Evolutionary conservation across 2,797 vertebrate species (phyloP).

Genomic region (Tadarida brasiliensis): DNA sequence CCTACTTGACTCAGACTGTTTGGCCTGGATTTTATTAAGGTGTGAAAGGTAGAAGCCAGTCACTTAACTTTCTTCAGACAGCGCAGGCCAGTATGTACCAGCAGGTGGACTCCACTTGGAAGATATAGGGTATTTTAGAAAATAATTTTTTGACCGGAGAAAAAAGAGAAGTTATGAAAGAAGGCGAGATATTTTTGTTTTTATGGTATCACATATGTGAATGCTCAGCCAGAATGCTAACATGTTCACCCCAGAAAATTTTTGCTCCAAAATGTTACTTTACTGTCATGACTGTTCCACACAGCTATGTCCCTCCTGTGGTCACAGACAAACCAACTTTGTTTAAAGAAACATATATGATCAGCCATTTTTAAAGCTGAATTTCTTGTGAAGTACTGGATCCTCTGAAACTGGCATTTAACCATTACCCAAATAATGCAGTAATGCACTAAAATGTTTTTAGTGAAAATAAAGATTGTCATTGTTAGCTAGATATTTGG

Average conservation of each 20-base stretch:
- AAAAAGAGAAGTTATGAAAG: background rate
- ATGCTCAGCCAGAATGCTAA: background rate
- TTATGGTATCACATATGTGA: background rate
- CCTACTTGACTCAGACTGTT: background rate
- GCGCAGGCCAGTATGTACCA: background rate
- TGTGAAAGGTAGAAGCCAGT: constrained; percentile 42
- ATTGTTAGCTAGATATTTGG: background rate
- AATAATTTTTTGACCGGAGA: background rate
- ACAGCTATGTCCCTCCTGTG: background rate
- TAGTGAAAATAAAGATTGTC: background rate
- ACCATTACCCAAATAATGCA: background rate
- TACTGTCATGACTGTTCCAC: background rate
- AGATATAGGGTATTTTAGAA: constrained; percentile 11
- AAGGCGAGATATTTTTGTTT: background rate
- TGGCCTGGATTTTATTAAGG: constrained; percentile 54
- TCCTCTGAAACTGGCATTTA: background rate
- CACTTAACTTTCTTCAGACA: constrained; percentile 42
- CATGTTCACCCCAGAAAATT: background rate
- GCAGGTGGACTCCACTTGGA: background rate
- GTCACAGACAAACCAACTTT: constrained; percentile 1
- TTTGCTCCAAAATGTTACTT: background rate
- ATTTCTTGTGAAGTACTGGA: background rate
- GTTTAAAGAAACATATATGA: background rate
- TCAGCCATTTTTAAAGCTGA: constrained; percentile 11
- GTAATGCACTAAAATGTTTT: background rate